Evolutionary conservation across 2,797 vertebrate species (phyloP), one percentile per base, ranked within the genome.

Genomic region (Xiphorhynchus erythropygius): DNA sequence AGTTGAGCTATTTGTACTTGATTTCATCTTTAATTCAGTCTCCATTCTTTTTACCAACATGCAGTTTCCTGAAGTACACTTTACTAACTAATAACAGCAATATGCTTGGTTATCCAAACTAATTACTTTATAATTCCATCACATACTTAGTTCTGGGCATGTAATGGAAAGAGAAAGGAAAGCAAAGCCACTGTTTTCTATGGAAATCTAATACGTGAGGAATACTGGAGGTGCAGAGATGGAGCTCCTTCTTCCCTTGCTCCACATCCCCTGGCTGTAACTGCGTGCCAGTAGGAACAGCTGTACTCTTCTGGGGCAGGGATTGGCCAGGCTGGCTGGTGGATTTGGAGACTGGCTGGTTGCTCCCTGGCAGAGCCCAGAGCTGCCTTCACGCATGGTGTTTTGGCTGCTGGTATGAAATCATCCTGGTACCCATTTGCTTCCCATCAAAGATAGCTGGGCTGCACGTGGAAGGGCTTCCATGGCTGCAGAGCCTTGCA

Each of bases 121-220:
- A 86, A 94, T 74, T 93, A 42, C 50, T n/a, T 69, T 46, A 30
- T 75, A 70, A 88, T 70, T 94, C 59, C 23, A 71, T 76, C 59
- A 35, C 76, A 35, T 67, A 69, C 41, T 87, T 73, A 0, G 11
- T 84, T 69, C 79, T 79, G 67, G 59, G 76, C 90, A 90, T 55
- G 70, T 53, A 67, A 64, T 74, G 44, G 91, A 94, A 86, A 57
- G 83, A 84, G 88, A 96, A 94, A 91, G 76, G 85, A 93, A 90
- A 94, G 85, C 80, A 91, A 92, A 94, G 44, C 76, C 22, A 5
- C 39, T 63, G 73, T 13, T 93, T 87, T 86, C 71, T 73, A 18
- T 32, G 70, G 52, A 81, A 81, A 49, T 69, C 37, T 86, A 63
- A 79, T n/a, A 33, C 0, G 0, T 2, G 25, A 87, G 83, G 83